phyloP scores from a whole-genome alignment of 2,113 vertebrate genomes.

The Cynoglossus semilaevis region DNA sequence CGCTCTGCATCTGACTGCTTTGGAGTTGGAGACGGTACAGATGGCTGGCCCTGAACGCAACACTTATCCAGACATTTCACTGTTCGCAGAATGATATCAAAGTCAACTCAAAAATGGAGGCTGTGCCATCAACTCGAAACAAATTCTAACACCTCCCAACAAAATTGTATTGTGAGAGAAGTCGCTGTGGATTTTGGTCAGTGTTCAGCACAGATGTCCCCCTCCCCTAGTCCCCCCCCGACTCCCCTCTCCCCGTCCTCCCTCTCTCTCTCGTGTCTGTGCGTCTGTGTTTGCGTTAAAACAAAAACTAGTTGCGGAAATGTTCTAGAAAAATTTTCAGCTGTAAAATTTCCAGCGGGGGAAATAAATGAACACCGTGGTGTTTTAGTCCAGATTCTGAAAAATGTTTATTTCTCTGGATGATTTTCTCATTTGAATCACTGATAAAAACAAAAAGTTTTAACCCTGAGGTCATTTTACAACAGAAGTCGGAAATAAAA shows the following conservation, averaged over 20 bases:
- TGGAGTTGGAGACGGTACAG: conserved; percentile 71
- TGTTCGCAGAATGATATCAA: conserved; percentile 73
- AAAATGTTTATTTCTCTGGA: conserved; percentile 69
- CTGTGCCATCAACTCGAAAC: conserved; percentile 74
- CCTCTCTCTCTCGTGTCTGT: neutral
- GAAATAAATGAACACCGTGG: conserved; percentile 69
- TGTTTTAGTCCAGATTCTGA: conserved; percentile 72
- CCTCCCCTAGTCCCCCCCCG: conserved; percentile 7
- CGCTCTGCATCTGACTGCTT: conserved; percentile 55
- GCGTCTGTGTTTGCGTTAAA: conserved; percentile 65
- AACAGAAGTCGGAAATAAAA: conserved; percentile 12
- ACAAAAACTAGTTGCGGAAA: conserved; percentile 67
- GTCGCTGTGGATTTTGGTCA: conserved; percentile 64
- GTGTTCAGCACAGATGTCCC: conserved; percentile 74
- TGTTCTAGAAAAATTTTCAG: conserved; percentile 74
- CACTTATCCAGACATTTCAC: conserved; percentile 75
- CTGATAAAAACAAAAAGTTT: conserved; percentile 8
- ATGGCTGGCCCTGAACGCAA: conserved; percentile 74
- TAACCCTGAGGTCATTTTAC: neutral
- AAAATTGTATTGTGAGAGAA: conserved; percentile 75
- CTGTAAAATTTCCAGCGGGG: conserved; percentile 65
- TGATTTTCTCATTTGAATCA: conserved; percentile 50
- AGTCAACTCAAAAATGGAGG: conserved; percentile 74
- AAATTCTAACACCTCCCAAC: conserved; percentile 75
- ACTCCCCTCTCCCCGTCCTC: neutral